Conservation (phyloP, 2,888 invertebrate species). For the Tillus elongatus region DNA sequence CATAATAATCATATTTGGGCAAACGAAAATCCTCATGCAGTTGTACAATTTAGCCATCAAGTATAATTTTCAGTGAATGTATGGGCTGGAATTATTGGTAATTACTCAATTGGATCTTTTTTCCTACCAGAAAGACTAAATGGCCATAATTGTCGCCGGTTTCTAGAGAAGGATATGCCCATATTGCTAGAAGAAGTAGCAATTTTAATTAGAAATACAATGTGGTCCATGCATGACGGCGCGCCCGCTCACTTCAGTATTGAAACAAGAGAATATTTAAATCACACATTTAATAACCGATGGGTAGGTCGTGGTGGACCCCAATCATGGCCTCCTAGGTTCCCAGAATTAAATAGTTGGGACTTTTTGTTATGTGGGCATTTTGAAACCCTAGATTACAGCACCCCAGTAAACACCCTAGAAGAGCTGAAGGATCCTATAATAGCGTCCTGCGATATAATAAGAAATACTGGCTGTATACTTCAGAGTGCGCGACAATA, state of each 20-base stretch:
- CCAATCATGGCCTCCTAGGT: conserved; percentile 3
- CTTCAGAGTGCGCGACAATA: conserved; percentile 1
- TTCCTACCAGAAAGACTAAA: too few species aligned
- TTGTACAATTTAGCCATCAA: too few species aligned
- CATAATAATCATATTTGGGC: too few species aligned
- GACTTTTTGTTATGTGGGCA: conserved; percentile 1
- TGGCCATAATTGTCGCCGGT: too few species aligned
- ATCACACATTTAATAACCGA: conserved; percentile 3
- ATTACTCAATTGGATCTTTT: too few species aligned
- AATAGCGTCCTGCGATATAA: conserved; percentile 2
- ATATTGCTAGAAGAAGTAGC: too few species aligned
- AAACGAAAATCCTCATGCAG: too few species aligned
- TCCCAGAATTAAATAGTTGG: neutral
- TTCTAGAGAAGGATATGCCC: too few species aligned
- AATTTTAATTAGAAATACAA: too few species aligned
- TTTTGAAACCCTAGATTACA: conserved; percentile 1
- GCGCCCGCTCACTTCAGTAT: conserved; percentile 4
- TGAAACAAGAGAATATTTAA: conserved; percentile 3
- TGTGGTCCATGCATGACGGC: conserved; percentile 4
- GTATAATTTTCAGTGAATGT: too few species aligned
- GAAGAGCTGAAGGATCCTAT: conserved; percentile 1
- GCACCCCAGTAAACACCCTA: conserved; percentile 2
- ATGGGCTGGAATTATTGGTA: too few species aligned
- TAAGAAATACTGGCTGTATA: neutral
- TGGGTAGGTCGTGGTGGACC: conserved; percentile 4